Conservation (phyloP, 1,140 invertebrate genomes). For the Camponotus pennsylvanicus region DNA sequence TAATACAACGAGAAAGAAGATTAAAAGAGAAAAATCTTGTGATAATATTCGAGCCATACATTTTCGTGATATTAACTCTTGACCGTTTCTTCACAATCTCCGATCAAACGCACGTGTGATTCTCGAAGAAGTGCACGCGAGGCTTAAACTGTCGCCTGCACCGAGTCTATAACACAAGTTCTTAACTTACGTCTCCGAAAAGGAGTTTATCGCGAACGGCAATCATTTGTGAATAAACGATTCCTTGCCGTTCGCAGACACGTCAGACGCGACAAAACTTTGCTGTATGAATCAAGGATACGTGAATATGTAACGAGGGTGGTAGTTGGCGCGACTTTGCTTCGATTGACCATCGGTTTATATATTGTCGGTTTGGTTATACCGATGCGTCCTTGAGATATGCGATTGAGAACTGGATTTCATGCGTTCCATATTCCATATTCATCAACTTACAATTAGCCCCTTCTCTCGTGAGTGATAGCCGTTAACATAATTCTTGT, state of each 20-base stretch:
- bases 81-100: not conserved
- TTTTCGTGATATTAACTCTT: not conserved
- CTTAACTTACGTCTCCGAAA: slow-evolving; percentile 40
- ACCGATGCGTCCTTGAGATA: slow-evolving; percentile 58
- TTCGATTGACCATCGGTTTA: slow-evolving; percentile 62
- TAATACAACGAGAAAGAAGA: not conserved
- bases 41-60: not conserved
- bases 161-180: slow-evolving; percentile 11
- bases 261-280: slow-evolving; percentile 69
- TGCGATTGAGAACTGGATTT: slow-evolving; percentile 52
- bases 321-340: slow-evolving; percentile 17
- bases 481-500: slow-evolving; percentile 11
- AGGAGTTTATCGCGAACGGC: slow-evolving; percentile 2
- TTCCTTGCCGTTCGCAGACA: slow-evolving; percentile 40
- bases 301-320: slow-evolving; percentile 64
- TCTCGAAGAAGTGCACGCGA: slow-evolving; percentile 16
- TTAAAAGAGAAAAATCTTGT: not conserved
- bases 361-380: slow-evolving; percentile 3
- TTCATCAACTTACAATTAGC: not conserved
- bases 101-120: not conserved
- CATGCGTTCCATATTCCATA: slow-evolving; percentile 41
- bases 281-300: slow-evolving; percentile 66
- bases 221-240: slow-evolving; percentile 7
- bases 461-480: slow-evolving; percentile 7
- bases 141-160: not conserved